These are phyloP conservation scores for Metallyticus violacea DNA, from an alignment of 2,888 invertebrate species.

Conservation along the genomic window DNA sequence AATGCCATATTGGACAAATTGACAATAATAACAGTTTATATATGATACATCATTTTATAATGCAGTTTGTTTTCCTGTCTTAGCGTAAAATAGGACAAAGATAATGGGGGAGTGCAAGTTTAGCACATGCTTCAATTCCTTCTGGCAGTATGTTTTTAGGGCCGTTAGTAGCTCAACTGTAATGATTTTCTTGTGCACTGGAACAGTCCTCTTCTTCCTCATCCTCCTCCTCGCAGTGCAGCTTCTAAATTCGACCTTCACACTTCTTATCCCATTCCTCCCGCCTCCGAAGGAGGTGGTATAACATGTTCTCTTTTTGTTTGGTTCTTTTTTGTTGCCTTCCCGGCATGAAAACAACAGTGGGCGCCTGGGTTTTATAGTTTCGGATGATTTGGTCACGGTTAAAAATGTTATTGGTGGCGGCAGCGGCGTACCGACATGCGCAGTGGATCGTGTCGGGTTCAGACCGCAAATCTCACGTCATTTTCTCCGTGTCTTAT, in stretches of 20 bases:
- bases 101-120: too few relatives aligned
- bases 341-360: neutral
- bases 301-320: slow-evolving; percentile 1
- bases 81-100: too few relatives aligned
- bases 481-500: neutral
- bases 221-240: too few relatives aligned
- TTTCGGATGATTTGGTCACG: slow-evolving; percentile 14
- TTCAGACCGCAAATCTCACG: neutral
- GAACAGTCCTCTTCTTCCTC: neutral
- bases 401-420: slow-evolving; percentile 17
- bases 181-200: neutral
- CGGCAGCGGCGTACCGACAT: neutral
- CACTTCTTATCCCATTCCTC: neutral
- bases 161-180: neutral
- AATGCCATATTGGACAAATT: too few relatives aligned
- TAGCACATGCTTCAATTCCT: too few relatives aligned
- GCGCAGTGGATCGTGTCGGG: neutral
- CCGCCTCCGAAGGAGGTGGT: neutral
- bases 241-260: neutral
- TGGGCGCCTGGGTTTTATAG: slow-evolving; percentile 18
- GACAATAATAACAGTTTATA: too few relatives aligned
- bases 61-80: too few relatives aligned
- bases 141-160: neutral
- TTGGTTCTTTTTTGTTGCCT: neutral
- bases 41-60: too few relatives aligned